Conservation (phyloP, 2,113 vertebrate species). For the Manacus vitellinus region DNA sequence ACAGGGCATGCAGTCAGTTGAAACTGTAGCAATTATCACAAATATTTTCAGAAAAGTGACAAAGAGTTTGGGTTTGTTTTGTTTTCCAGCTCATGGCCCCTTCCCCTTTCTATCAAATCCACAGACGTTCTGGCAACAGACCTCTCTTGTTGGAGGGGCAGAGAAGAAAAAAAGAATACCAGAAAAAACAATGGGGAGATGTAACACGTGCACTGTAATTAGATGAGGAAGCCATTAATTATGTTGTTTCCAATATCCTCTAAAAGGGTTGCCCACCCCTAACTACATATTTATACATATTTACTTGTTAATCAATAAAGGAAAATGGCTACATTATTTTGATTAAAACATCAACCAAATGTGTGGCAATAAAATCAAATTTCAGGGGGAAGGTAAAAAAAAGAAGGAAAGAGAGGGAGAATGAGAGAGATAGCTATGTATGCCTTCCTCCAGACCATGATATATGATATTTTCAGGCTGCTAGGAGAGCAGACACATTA, state of each 20-base stretch:
- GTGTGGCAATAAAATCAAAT: slow-evolving; percentile 72
- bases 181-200: slow-evolving; percentile 11
- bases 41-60: slow-evolving; percentile 4
- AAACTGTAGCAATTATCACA: background rate
- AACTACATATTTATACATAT: slow-evolving; percentile 85
- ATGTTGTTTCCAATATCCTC: slow-evolving; percentile 76
- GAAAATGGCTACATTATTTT: slow-evolving; percentile 84
- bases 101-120: background rate
- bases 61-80: slow-evolving; percentile 6
- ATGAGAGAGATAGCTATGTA: slow-evolving; percentile 55
- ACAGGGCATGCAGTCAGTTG: accelerated
- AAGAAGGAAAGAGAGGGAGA: slow-evolving; percentile 3
- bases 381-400: slow-evolving; percentile 61
- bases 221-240: slow-evolving; percentile 74
- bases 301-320: slow-evolving; percentile 87
- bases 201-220: slow-evolving; percentile 48
- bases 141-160: slow-evolving; percentile 29
- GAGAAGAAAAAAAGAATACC: background rate
- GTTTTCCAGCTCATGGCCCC: background rate
- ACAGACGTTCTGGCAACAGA: slow-evolving; percentile 30
- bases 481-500: slow-evolving; percentile 92
- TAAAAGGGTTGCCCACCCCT: slow-evolving; percentile 79
- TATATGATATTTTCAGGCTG: slow-evolving; percentile 89
- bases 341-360: slow-evolving; percentile 80
- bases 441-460: slow-evolving; percentile 72